These are phyloP conservation scores for Andinoacara biseriatus DNA, from an alignment of 2,113 vertebrate species.

Conservation along the genomic window DNA sequence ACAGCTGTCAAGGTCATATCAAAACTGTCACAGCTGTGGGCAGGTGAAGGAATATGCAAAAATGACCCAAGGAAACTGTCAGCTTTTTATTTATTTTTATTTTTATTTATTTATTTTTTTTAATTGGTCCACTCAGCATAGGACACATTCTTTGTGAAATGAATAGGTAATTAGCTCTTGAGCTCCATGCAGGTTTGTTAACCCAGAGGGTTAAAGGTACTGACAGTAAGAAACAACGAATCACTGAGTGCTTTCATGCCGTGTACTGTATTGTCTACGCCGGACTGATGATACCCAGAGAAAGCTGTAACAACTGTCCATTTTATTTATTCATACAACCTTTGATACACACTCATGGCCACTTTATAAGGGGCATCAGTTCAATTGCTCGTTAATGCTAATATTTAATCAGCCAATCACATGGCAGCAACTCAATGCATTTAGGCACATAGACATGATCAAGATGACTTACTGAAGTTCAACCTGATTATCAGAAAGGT, in stretches of 20 bases:
- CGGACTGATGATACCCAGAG: not conserved
- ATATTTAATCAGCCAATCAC: not conserved
- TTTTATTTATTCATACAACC: not conserved
- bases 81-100: not conserved
- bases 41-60: not conserved
- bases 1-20: constrained; percentile 16
- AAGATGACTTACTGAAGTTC: not conserved
- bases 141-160: not conserved
- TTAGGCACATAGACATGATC: not conserved
- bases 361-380: not conserved
- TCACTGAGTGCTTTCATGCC: not conserved
- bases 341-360: not conserved
- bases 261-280: not conserved
- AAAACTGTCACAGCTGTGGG: not conserved
- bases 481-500: not conserved
- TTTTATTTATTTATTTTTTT: not conserved
- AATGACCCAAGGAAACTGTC: not conserved
- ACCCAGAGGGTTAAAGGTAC: not conserved
- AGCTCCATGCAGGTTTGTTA: not conserved
- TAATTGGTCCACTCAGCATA: not conserved
- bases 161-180: not conserved
- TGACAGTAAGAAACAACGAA: not conserved
- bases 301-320: not conserved
- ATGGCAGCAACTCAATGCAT: not conserved
- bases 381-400: not conserved